Conservation (phyloP, 2,113 vertebrate genomes). For the Mus musculus region GRCm39 chr1:51396501-51397000, state of each 20-base stretch:
- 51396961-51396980: background rate
- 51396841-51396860: background rate
- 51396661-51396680: background rate
- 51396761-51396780: background rate
- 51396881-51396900: background rate
- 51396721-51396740: constrained; percentile 3
- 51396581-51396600: background rate
- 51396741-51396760: background rate
- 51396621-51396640: background rate
- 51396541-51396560: background rate
- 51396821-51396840: background rate
- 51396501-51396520: background rate
- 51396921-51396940: background rate
- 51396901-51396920: background rate
- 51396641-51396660: background rate
- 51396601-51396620: background rate
- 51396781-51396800: background rate
- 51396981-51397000: constrained; percentile 30
- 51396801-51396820: background rate
- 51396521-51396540: background rate
- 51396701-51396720: background rate
- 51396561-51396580: background rate
- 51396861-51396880: constrained; percentile 16
- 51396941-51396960: background rate
- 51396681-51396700: background rate